These are phyloP conservation scores for Metacarcinus magister DNA, from an alignment of 2,888 invertebrate species.

Conservation along the genomic window DNA sequence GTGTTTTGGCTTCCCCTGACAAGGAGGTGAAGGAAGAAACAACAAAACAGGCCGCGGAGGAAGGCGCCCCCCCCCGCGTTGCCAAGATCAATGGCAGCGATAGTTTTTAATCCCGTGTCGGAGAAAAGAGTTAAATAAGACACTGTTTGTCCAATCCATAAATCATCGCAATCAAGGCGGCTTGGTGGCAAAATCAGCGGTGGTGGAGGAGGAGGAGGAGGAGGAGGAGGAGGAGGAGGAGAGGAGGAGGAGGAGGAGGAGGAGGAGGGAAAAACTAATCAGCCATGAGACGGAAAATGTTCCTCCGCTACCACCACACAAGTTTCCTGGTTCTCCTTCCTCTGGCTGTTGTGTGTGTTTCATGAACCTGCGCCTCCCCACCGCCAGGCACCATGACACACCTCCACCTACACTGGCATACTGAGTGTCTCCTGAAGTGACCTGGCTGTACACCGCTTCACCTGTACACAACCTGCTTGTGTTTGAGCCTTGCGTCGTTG, in stretches of 20 bases:
- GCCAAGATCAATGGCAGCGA: not conserved
- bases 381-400: not conserved
- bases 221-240: not conserved
- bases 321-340: not conserved
- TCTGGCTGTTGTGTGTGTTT: not conserved
- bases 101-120: not conserved
- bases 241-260: constrained; percentile 61
- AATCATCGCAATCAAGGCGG: constrained; percentile 4
- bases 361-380: not conserved
- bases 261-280: constrained; percentile 33
- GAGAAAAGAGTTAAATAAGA: constrained; percentile 9
- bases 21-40: not conserved
- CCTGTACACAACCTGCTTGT: no score
- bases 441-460: no score
- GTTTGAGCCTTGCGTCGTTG: no score
- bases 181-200: not conserved
- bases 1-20: not conserved
- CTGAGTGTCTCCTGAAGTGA: not conserved
- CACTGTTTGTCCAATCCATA: constrained; percentile 27
- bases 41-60: not conserved
- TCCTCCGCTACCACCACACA: not conserved
- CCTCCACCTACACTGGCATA: not conserved
- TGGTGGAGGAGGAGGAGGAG: not conserved
- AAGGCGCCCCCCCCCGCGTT: not conserved
- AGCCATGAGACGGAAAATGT: constrained; percentile 29